Percentiles rank a stretch among this genome's conserved stretches.
These are phyloP conservation scores for Loripinus fragilis DNA, from an alignment of 2,888 invertebrate genomes.

Conservation along the genomic window DNA sequence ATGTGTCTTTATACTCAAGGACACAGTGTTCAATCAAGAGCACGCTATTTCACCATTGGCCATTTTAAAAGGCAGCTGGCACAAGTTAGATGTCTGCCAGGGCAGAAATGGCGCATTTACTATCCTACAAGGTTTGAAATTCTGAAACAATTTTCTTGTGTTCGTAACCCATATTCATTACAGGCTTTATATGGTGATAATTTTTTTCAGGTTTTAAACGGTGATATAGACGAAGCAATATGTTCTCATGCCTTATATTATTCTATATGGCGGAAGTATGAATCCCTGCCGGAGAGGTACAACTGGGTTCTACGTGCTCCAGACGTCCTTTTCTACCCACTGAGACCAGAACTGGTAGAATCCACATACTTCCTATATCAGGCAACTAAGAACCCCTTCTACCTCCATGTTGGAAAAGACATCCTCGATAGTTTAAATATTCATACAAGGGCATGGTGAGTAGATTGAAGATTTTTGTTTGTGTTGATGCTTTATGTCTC, in stretches of 20 bases:
- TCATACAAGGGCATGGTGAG: constrained; percentile 85
- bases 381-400: constrained; percentile 88
- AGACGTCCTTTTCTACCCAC: constrained; percentile 87
- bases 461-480: too few relatives aligned
- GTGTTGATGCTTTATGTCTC: too few relatives aligned
- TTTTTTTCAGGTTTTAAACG: constrained; percentile 85
- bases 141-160: too few relatives aligned
- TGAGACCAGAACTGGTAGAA: constrained; percentile 87
- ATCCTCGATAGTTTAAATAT: constrained; percentile 85
- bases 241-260: constrained; percentile 87
- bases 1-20: too few relatives aligned
- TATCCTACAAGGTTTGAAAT: too few relatives aligned
- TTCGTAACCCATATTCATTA: too few relatives aligned
- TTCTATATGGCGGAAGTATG: constrained; percentile 87
- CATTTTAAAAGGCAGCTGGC: too few relatives aligned
- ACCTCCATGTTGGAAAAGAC: constrained; percentile 87
- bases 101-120: too few relatives aligned
- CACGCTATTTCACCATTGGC: too few relatives aligned
- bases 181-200: too few relatives aligned
- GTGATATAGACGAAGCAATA: constrained; percentile 88
- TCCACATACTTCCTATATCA: constrained; percentile 87
- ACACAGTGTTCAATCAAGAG: too few relatives aligned
- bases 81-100: too few relatives aligned
- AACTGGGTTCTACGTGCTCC: constrained; percentile 84
- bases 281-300: constrained; percentile 84